Evolutionary conservation across 2,797 vertebrate genomes (phyloP).

Genomic region (Natrix natrix): DNA sequence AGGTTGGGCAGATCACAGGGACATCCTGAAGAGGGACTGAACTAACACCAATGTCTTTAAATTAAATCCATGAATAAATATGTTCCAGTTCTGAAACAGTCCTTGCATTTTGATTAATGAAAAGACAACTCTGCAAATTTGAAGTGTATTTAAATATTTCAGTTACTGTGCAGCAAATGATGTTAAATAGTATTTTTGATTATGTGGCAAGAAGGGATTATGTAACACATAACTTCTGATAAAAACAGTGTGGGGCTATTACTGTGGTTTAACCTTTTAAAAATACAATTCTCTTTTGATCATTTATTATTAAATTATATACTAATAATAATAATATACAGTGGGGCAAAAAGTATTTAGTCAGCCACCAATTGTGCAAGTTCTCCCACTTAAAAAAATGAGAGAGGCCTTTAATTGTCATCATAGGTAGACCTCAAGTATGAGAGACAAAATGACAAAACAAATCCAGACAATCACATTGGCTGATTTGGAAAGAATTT

Average conservation of each 20-base stretch:
- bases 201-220: conserved; percentile 46
- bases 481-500: too few species aligned
- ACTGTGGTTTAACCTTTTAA: background rate
- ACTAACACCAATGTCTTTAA: background rate
- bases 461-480: too few species aligned
- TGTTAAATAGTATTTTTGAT: conserved; percentile 60
- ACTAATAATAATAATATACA: background rate
- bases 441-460: too few species aligned
- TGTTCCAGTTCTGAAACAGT: background rate
- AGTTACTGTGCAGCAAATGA: conserved; percentile 38
- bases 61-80: background rate
- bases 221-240: conserved; percentile 13
- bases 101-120: background rate
- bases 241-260: background rate
- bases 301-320: background rate
- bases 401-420: too few species aligned
- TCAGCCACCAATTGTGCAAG: too few species aligned
- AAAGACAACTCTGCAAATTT: background rate
- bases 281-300: background rate
- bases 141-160: background rate
- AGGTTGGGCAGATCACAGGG: background rate
- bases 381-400: too few species aligned
- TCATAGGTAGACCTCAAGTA: too few species aligned
- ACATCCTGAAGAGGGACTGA: background rate
- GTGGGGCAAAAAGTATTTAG: too few species aligned